Percentiles rank a stretch among this genome's conserved stretches.
Conservation (phyloP, 2,113 vertebrate genomes). For the Bolborhynchus lineola region DNA sequence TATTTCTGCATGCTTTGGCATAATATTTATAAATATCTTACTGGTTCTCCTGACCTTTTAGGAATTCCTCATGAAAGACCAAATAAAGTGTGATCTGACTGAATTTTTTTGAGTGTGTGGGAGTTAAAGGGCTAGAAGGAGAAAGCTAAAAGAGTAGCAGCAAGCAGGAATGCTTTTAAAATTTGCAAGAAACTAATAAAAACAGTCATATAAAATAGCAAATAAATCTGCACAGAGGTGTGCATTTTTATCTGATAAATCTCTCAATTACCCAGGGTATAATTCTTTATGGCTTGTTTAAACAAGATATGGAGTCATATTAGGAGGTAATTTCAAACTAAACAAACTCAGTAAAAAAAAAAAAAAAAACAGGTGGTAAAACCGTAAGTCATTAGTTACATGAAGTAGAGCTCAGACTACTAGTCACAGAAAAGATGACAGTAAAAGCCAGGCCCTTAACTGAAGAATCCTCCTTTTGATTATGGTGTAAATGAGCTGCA, state of each 20-base stretch:
- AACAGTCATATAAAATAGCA: neutral
- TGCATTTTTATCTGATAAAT: neutral
- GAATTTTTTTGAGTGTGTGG: neutral
- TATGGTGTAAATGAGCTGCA: neutral
- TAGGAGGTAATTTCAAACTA: neutral
- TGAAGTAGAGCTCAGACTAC: neutral
- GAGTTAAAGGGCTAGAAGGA: neutral
- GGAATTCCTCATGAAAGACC: neutral
- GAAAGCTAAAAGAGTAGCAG: neutral
- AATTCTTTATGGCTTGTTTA: neutral
- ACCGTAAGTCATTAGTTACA: neutral
- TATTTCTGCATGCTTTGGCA: neutral
- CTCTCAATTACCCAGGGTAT: neutral
- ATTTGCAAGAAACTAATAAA: neutral
- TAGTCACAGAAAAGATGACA: neutral
- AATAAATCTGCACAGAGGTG: neutral
- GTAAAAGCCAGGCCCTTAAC: neutral
- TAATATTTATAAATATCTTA: neutral
- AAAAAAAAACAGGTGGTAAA: neutral
- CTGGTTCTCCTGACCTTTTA: neutral
- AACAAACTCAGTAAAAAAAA: neutral
- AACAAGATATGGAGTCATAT: neutral
- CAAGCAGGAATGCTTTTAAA: neutral
- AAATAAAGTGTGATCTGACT: neutral
- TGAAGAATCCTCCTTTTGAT: neutral